A percentile compares a stretch with the other conserved stretches of the same genome.
Evolutionary conservation across 2,888 invertebrate genomes (phyloP).

Genomic region (Neoaliturus tenellus): DNA sequence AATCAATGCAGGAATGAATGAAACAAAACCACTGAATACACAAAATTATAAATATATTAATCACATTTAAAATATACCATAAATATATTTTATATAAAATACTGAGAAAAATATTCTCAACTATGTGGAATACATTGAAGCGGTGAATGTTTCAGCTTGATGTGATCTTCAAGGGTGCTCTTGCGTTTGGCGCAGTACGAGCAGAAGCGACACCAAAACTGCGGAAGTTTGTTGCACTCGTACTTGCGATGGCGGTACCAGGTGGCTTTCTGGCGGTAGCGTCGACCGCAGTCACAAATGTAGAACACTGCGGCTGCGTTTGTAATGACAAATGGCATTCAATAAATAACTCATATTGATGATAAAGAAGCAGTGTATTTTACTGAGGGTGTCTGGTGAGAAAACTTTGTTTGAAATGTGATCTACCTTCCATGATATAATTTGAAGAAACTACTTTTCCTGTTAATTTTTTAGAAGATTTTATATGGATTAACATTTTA

Average conservation of each 20-base stretch:
- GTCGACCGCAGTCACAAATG: slow-evolving; percentile 64
- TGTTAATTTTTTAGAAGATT: no score
- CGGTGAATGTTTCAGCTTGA: slow-evolving; percentile 18
- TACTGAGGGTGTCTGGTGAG: no score
- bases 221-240: slow-evolving; percentile 62
- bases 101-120: background rate
- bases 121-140: background rate
- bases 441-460: no score
- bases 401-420: no score
- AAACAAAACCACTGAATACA: background rate
- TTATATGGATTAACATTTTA: no score
- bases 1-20: background rate
- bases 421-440: no score
- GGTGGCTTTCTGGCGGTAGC: slow-evolving; percentile 62
- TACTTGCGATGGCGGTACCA: slow-evolving; percentile 59
- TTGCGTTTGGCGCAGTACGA: slow-evolving; percentile 54
- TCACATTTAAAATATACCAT: no score
- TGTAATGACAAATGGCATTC: slow-evolving; percentile 65
- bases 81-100: background rate
- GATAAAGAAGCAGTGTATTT: no score
- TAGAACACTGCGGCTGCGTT: background rate
- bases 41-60: background rate
- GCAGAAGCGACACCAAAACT: slow-evolving; percentile 63
- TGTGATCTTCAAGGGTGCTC: slow-evolving; percentile 60
- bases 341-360: no score